Evolutionary conservation across 2,113 vertebrate species (phyloP).

Genomic region (Empidonax traillii): DNA sequence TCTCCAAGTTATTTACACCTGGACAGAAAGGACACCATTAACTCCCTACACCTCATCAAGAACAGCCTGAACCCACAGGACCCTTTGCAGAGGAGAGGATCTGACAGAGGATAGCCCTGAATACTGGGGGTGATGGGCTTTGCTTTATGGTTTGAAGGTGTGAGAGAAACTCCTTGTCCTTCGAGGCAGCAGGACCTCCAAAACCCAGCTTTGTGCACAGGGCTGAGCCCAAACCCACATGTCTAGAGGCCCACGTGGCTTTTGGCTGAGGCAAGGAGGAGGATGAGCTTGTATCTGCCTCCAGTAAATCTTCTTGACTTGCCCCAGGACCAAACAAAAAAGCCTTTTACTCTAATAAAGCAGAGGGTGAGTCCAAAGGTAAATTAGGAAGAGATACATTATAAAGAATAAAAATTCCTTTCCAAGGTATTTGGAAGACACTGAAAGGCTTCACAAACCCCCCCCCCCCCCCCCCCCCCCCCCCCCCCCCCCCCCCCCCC

Average conservation of each 20-base stretch:
- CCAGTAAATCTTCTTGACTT: background rate
- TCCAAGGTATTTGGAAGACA: conserved; percentile 6
- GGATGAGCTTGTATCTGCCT: conserved; percentile 33
- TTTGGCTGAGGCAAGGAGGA: background rate
- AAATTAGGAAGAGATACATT: conserved; percentile 11
- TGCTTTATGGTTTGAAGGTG: background rate
- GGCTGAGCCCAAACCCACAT: background rate
- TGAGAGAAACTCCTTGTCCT: background rate
- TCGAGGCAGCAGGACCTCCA: background rate
- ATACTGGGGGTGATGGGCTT: background rate
- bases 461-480: background rate
- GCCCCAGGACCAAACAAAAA: conserved; percentile 10
- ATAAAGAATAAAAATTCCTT: conserved; percentile 1
- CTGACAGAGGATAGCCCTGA: background rate
- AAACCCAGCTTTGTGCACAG: background rate
- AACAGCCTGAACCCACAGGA: background rate
- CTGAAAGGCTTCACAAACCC: background rate
- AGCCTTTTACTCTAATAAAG: background rate
- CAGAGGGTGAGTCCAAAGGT: background rate
- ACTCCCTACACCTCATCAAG: background rate
- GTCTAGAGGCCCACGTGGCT: background rate
- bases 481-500: background rate
- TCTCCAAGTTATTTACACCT: background rate
- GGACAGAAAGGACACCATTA: background rate
- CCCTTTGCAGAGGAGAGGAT: background rate